Percentiles rank a stretch among this genome's conserved stretches.
These are phyloP conservation scores for Caenorhabditis becei DNA, from an alignment of 2,888 invertebrate genomes.

Conservation along the genomic window DNA sequence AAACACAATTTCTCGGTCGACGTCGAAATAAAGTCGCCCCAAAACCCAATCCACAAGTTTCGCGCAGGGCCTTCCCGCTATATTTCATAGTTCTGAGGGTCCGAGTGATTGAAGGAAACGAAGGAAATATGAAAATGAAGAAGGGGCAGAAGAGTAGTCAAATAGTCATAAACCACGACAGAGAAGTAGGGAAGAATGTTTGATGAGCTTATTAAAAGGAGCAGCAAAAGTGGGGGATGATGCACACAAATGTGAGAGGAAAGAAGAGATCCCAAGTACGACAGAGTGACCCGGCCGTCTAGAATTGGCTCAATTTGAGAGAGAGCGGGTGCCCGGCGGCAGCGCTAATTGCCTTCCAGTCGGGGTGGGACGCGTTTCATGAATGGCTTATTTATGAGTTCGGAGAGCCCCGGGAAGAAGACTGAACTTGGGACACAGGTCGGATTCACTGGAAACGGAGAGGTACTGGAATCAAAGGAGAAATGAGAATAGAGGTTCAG, in stretches of 20 bases:
- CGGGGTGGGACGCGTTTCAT: neutral
- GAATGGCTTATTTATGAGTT: slow-evolving; percentile 18
- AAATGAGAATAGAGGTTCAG: neutral
- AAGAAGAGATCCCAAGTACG: slow-evolving; percentile 84
- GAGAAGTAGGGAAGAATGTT: slow-evolving; percentile 79
- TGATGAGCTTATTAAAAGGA: slow-evolving; percentile 67
- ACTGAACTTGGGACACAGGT: neutral
- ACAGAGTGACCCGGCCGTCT: slow-evolving; percentile 1
- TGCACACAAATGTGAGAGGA: neutral
- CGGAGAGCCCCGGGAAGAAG: neutral
- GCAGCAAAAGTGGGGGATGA: neutral
- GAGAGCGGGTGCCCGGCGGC: slow-evolving; percentile 3
- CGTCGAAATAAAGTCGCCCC: slow-evolving; percentile 43
- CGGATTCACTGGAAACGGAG: too few species aligned
- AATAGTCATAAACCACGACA: slow-evolving; percentile 10
- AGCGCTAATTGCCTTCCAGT: slow-evolving; percentile 44
- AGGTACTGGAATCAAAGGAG: too few species aligned
- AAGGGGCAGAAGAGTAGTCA: slow-evolving; percentile 1
- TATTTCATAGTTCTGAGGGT: too few species aligned
- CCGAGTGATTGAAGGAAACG: neutral
- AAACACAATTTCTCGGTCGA: slow-evolving; percentile 37
- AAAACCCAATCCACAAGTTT: slow-evolving; percentile 40
- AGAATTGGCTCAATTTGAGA: slow-evolving; percentile 47
- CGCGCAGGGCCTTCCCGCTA: neutral
- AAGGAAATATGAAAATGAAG: slow-evolving; percentile 17